Conservation (phyloP, 2,113 vertebrate species). For the Brachionichthys hirsutus region DNA sequence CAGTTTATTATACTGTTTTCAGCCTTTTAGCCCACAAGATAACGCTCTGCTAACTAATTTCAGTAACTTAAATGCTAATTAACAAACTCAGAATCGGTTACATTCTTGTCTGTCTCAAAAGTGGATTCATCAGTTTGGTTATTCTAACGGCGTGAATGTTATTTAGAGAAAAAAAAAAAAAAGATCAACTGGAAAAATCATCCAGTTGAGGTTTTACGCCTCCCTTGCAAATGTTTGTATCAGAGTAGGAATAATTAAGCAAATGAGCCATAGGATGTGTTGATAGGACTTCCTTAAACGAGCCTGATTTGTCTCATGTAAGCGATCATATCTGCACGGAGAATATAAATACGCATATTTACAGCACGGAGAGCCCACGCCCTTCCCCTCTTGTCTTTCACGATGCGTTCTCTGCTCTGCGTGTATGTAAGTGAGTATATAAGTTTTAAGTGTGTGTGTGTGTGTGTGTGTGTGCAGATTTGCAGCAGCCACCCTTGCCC, state of each 20-base stretch:
- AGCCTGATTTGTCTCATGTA: conserved; percentile 64
- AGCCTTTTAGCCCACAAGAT: neutral
- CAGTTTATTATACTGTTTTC: neutral
- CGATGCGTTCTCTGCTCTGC: conserved; percentile 23
- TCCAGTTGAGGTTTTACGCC: conserved; percentile 31
- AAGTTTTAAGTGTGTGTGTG: conserved; percentile 21
- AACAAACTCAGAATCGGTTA: neutral
- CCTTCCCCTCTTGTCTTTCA: conserved; percentile 55
- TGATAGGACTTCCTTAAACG: conserved; percentile 43
- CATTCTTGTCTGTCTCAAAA: neutral
- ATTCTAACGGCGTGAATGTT: conserved; percentile 7
- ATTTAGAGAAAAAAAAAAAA: neutral
- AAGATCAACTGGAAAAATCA: conserved; percentile 2
- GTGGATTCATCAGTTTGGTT: neutral
- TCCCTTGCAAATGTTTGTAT: conserved; percentile 33
- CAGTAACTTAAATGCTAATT: neutral
- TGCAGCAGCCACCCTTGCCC: conserved; percentile 79
- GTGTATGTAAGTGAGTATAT: conserved; percentile 14
- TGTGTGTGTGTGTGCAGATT: conserved; percentile 72
- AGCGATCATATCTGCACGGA: conserved; percentile 66
- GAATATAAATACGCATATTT: conserved; percentile 73
- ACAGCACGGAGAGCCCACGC: conserved; percentile 51
- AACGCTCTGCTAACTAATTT: neutral
- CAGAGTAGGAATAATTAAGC: conserved; percentile 56
- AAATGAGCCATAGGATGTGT: conserved; percentile 40